Base-by-base conservation (phyloP, 2,113 vertebrate genomes). In the Vireo altiloquus region DNA sequence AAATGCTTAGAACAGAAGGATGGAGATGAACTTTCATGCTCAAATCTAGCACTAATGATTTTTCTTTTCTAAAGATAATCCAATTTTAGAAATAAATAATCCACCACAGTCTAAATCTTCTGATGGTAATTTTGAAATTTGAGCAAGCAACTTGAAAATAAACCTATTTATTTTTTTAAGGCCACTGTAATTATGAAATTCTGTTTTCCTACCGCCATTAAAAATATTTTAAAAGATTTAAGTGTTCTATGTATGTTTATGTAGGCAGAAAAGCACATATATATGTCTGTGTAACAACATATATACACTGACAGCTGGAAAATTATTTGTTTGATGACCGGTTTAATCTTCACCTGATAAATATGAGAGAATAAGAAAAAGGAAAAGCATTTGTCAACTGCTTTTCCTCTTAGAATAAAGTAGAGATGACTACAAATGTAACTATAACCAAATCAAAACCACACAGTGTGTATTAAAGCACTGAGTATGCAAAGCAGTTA, bases 401-500 rank as follows among this genome's bases (percentile, higher is more conserved):
- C 46, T 94, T 87, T 91, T 91, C 42, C 79, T 94, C 57, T 79
- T 72, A 78, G 35, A 83, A 81, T 71, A 56, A 84, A 87, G 63
- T 57, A 91, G 46, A 85, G 74, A 82, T 70, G 76, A 94, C 83
- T 90, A 90, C 52, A 91, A 93, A 95, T 40, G 20, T 82, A 95
- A 89, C 83, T 85, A 87, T n/a, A 93, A 82, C 54, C 82, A 91
- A 95, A 91, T 94, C 76, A 87, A 91, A 92, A 91, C 40, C 74
- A 68, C 50, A 77, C 5, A 90, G 59, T 35, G 59, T 79, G 53
- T 68, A 86, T 94, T 94, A 90, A 96, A 77, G 60, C 57, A 76
- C 47, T 13, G n/a, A 70, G 44, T 78, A 71, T 37, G 50, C 60
- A 74, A 92, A 92, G 75, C 35, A 89, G 50, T 91, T 96, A 92